Evolutionary conservation across 2,113 vertebrate genomes (phyloP).

Genomic region (Strigops habroptila): DNA sequence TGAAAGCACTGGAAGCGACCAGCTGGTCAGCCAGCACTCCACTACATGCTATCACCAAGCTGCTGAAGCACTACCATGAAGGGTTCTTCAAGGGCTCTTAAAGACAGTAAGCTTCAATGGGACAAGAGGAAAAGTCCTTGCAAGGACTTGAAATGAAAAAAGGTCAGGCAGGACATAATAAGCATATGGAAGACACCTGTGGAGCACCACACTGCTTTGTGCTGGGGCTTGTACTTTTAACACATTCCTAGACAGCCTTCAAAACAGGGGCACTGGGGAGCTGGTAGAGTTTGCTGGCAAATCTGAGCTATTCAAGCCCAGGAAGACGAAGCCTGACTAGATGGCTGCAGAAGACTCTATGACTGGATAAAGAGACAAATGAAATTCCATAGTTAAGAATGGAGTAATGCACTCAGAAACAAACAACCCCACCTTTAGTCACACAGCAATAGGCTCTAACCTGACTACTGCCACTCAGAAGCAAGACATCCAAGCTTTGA

Average conservation of each 20-base stretch:
- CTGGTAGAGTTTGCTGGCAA: not conserved
- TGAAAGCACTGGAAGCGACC: not conserved
- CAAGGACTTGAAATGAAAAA: not conserved
- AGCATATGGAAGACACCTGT: not conserved
- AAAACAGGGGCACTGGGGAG: not conserved
- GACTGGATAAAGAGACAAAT: not conserved
- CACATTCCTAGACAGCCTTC: not conserved
- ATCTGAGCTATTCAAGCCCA: not conserved
- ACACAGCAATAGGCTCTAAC: not conserved
- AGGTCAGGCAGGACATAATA: not conserved
- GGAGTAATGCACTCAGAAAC: not conserved
- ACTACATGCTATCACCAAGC: rapidly evolving
- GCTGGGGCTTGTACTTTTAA: not conserved
- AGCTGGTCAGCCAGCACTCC: not conserved
- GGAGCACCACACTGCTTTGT: not conserved
- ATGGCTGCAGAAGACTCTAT: not conserved
- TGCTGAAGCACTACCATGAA: not conserved
- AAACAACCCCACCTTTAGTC: not conserved
- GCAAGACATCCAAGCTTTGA: not conserved
- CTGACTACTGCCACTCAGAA: not conserved
- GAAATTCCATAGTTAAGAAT: not conserved
- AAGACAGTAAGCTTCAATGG: not conserved
- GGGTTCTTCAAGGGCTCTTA: not conserved
- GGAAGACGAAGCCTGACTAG: not conserved
- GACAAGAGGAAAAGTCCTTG: not conserved